These are phyloP conservation scores for Gephyroberyx darwinii DNA, from an alignment of 2,797 vertebrate species.

Conservation along the genomic window DNA sequence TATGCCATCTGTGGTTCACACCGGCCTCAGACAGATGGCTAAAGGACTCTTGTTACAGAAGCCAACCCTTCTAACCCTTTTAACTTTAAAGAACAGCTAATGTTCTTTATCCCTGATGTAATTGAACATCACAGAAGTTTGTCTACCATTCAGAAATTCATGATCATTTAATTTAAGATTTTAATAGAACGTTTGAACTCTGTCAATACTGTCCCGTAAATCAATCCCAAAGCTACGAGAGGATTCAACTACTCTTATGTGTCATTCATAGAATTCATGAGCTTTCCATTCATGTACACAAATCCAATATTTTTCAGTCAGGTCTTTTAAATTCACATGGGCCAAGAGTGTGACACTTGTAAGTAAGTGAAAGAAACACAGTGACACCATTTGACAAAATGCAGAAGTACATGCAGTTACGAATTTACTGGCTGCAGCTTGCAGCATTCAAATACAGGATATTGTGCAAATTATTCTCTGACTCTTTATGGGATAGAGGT, in stretches of 20 bases:
- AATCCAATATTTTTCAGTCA: neutral
- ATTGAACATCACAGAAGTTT: slow-evolving; percentile 10
- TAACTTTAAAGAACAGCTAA: slow-evolving; percentile 64
- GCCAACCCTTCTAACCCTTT: slow-evolving; percentile 41
- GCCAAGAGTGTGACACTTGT: slow-evolving; percentile 10
- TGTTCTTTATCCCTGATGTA: slow-evolving; percentile 26
- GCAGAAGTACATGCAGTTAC: slow-evolving; percentile 62
- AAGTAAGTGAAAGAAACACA: slow-evolving; percentile 61
- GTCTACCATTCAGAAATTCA: slow-evolving; percentile 9
- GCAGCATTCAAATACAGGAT: slow-evolving; percentile 4
- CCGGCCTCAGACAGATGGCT: slow-evolving; percentile 74
- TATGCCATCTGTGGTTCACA: slow-evolving; percentile 73
- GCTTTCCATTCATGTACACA: neutral
- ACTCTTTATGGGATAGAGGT: slow-evolving; percentile 8
- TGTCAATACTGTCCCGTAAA: neutral
- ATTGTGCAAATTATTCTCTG: slow-evolving; percentile 18
- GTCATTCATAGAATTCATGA: slow-evolving; percentile 1
- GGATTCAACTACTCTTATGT: neutral
- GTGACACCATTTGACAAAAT: slow-evolving; percentile 74
- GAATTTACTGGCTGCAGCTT: slow-evolving; percentile 4
- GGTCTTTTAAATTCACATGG: slow-evolving; percentile 13
- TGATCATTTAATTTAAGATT: neutral
- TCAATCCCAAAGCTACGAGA: neutral
- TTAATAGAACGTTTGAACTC: neutral
- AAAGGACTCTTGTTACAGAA: slow-evolving; percentile 71